Evolutionary conservation across 2,797 vertebrate species (phyloP), one percentile per base, ranked within the genome.

Genomic region (Enteromius viviparus): DNA sequence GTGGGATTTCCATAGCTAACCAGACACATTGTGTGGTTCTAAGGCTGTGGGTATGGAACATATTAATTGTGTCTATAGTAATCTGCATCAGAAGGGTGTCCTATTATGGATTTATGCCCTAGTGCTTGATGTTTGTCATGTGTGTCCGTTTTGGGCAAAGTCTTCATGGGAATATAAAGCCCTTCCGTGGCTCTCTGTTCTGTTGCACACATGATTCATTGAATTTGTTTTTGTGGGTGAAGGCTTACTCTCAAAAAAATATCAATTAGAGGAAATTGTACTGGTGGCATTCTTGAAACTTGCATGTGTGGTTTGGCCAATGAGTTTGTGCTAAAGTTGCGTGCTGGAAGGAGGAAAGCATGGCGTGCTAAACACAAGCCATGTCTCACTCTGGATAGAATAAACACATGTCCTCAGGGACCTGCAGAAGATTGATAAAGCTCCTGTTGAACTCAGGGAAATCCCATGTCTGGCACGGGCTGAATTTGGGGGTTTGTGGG

Each of bases 361-460:
- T 88, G 80, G 83, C 68, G 68, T 85, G 87, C 91, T 71, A 81
- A 91, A 94, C 90, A 89, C 45, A 84, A 90, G 90, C 92, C 92
- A 93, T 89, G 89, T 88, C 90, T 81, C 62, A 88, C 75, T 84
- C 87, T 89, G 84, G 89, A 90, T 89, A 85, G 91, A 91, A 92
- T 91, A 90, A 90, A 89, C 91, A 87, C 84, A 91, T 87, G 88
- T 92, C 89, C 92, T 87, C 47, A 60, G 90, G 90, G 91, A 83
- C 40, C 5, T 9, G 17, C 71, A 78, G 85, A 90, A 91, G 91
- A 94, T 91, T 92, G 91, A 93, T 93, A 90, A 90, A 77, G 88
- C 91, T 92, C 91, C 89, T 84, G 87, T 85, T 94, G 92, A 94
- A 94, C 92, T 93, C 89, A 92, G 92, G 92, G 92, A 94, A 92